Percentiles rank a stretch among this genome's conserved stretches.
Conservation (phyloP, 2,113 vertebrate species). For the Sylvietta virens region DNA sequence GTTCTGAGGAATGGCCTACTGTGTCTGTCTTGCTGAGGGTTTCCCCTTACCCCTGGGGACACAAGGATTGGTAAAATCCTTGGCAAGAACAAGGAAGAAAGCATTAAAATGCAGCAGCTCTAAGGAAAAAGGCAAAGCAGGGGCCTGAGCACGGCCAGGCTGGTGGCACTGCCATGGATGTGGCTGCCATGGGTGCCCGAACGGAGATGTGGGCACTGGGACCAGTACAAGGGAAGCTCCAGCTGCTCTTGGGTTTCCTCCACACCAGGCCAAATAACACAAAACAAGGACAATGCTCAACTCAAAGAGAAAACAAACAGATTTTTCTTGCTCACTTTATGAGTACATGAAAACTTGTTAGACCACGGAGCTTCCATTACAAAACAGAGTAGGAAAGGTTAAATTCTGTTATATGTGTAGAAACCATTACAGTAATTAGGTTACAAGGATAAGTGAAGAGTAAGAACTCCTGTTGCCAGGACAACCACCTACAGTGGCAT, state of each 20-base stretch:
- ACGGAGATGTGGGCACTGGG: accelerated
- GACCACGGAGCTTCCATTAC: background rate
- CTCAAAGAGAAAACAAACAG: background rate
- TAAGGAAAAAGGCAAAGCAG: background rate
- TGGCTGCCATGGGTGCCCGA: accelerated
- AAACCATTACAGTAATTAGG: background rate
- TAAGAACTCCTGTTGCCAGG: background rate
- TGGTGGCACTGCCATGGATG: background rate
- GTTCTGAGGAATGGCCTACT: background rate
- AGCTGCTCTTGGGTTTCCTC: background rate
- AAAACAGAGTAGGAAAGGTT: background rate
- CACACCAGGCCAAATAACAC: accelerated
- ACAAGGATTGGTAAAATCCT: background rate
- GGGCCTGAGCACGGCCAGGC: background rate
- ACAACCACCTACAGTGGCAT: background rate
- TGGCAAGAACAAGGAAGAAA: background rate
- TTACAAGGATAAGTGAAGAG: background rate
- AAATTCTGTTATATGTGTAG: background rate
- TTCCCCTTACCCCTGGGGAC: background rate
- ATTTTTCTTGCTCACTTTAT: background rate
- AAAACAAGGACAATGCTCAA: background rate
- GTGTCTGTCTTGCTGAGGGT: background rate
- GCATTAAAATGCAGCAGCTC: background rate
- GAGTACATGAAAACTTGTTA: background rate
- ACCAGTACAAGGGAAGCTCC: background rate